Evolutionary conservation across 1,140 invertebrate genomes (phyloP), one percentile per base, ranked within the genome.

Genomic region (Diprion similis): DNA sequence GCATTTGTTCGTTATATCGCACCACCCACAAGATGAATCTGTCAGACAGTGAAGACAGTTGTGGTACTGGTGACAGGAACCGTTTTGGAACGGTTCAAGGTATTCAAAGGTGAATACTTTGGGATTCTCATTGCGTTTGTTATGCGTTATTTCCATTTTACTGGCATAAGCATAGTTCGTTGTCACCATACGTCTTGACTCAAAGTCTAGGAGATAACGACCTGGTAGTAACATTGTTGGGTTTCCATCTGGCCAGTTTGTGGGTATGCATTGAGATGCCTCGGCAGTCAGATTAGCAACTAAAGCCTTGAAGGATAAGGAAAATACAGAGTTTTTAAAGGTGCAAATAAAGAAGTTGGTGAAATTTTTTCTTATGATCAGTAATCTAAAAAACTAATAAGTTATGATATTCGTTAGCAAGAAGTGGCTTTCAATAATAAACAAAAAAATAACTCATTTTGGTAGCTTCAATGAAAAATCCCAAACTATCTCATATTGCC

Each of bases 21-120:
- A 98, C 97, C 97, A 98, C 0, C 95, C 95, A 83, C 97, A 99
- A 10, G 92, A 90, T 0, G 94, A 92, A 86, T 99, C 97, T 0
- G 93, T 94, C 19, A 98, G 86, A 83, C 97, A 99, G 68, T 95
- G 91, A 8, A 97, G 85, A 82, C 97, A 99, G 81, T 95, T 98
- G 68, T 88, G 90, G 80, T 97, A 96, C 19, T 91, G 89, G 0
- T 86, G 83, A 81, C 97, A 99, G n/a, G 91, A 89, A 0, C 94
- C 95, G 71, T 93, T 92, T 71, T 90, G 89, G 83, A 93, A 98
- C 0, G 96, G 96, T 83, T 98, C 96, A 24, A 98, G 84, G 83
- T 96, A 97, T 80, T 97, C 95, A 76, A 95, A 95, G 0, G 95
- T 96, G 75, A 97, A 96, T 73, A 93, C 92, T 87, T 95, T 95